phyloP scores from a whole-genome alignment of 2,113 vertebrate genomes.

The Pangasianodon hypophthalmus region DNA sequence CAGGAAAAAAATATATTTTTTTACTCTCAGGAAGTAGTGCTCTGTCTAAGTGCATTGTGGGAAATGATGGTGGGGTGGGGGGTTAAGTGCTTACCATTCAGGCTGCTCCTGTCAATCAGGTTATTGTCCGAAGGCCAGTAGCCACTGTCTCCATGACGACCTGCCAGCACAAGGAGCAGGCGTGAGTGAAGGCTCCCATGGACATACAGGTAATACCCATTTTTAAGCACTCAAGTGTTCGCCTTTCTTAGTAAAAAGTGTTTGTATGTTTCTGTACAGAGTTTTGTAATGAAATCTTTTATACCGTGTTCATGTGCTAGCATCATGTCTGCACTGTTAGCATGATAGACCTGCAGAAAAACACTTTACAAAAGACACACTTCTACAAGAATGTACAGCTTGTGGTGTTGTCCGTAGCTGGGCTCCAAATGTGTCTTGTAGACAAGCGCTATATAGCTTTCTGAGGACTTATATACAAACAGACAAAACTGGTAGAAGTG shows the following conservation, averaged over 20 bases:
- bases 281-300: neutral
- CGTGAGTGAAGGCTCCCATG: neutral
- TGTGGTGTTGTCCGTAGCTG: too few relatives aligned
- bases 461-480: too few relatives aligned
- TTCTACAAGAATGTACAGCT: neutral
- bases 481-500: too few relatives aligned
- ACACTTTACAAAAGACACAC: neutral
- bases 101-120: constrained; percentile 87
- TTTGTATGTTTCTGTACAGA: neutral
- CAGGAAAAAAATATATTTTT: neutral
- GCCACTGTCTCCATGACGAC: constrained; percentile 87
- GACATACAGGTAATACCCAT: neutral
- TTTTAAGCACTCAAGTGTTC: neutral
- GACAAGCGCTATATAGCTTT: too few relatives aligned
- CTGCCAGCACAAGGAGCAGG: constrained; percentile 65
- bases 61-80: neutral
- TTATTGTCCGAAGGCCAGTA: constrained; percentile 91
- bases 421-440: too few relatives aligned
- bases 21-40: neutral
- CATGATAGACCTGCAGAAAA: neutral
- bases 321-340: neutral
- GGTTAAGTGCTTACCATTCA: constrained; percentile 81
- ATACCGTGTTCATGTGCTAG: neutral
- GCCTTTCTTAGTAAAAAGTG: neutral
- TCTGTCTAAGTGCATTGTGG: constrained; percentile 19